Conservation (phyloP, 2,113 vertebrate species). For the Coregonus clupeaformis region DNA sequence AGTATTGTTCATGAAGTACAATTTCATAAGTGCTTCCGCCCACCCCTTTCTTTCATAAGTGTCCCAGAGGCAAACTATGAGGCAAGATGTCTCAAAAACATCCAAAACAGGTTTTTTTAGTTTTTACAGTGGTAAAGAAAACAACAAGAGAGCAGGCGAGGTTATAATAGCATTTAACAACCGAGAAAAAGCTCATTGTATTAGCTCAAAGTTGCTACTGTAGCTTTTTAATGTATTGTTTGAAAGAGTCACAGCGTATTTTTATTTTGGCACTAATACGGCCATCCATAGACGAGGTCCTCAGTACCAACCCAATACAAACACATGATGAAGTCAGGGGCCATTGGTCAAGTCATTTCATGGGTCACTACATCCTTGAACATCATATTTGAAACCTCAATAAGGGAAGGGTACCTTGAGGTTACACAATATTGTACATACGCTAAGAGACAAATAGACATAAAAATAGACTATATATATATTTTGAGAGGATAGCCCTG, state of each 20-base stretch:
- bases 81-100: constrained; percentile 35
- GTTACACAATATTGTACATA: constrained; percentile 51
- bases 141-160: constrained; percentile 22
- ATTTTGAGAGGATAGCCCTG: constrained; percentile 34
- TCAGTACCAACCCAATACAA: constrained; percentile 15
- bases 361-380: constrained; percentile 26
- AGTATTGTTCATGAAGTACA: background rate
- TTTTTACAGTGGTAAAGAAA: constrained; percentile 22
- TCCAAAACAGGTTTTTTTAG: background rate
- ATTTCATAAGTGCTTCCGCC: constrained; percentile 6
- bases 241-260: constrained; percentile 20
- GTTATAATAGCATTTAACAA: constrained; percentile 32
- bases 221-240: background rate
- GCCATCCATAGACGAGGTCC: constrained; percentile 7
- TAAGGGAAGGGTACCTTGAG: constrained; percentile 20
- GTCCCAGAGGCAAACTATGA: constrained; percentile 40
- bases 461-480: constrained; percentile 56
- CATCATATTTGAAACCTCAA: background rate
- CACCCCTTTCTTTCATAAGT: background rate
- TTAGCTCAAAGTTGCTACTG: constrained; percentile 11
- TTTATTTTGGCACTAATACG: constrained; percentile 58
- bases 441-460: constrained; percentile 29
- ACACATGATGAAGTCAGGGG: constrained; percentile 2
- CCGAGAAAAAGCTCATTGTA: constrained; percentile 44
- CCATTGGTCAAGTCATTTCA: constrained; percentile 37